Evolutionary conservation across 2,888 invertebrate genomes (phyloP).

Genomic region (Blomia tropicalis): DNA sequence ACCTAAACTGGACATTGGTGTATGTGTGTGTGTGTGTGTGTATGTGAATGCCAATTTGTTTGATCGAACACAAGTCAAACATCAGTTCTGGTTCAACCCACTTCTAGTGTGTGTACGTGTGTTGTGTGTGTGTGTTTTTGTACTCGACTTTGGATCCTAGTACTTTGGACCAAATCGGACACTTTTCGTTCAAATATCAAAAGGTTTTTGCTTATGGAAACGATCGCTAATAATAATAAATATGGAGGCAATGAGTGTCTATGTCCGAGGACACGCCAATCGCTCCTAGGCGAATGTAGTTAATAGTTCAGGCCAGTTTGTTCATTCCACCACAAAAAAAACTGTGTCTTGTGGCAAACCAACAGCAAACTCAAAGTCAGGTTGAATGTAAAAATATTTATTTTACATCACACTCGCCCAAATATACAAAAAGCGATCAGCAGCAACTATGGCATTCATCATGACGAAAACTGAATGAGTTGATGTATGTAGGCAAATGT

Average conservation of each 20-base stretch:
- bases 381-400: constrained; percentile 11
- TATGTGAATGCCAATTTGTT: constrained; percentile 10
- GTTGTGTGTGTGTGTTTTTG: not conserved
- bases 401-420: not conserved
- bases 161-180: no score
- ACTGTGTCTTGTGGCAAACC: constrained; percentile 3
- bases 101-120: no score
- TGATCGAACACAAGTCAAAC: constrained; percentile 14
- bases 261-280: constrained; percentile 2
- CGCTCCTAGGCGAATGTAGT: constrained; percentile 5
- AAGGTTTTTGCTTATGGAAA: no score
- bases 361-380: not conserved
- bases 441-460: no score
- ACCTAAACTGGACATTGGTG: constrained; percentile 13
- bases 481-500: no score
- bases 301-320: constrained; percentile 1
- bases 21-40: no score
- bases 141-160: not conserved
- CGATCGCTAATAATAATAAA: no score
- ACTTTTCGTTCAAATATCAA: no score
- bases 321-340: constrained; percentile 6
- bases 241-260: not conserved
- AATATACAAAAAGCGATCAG: no score
- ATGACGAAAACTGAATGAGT: no score
- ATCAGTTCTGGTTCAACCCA: not conserved